These are phyloP conservation scores for Meteorus colon DNA, from an alignment of 2,888 invertebrate genomes.

Conservation along the genomic window DNA sequence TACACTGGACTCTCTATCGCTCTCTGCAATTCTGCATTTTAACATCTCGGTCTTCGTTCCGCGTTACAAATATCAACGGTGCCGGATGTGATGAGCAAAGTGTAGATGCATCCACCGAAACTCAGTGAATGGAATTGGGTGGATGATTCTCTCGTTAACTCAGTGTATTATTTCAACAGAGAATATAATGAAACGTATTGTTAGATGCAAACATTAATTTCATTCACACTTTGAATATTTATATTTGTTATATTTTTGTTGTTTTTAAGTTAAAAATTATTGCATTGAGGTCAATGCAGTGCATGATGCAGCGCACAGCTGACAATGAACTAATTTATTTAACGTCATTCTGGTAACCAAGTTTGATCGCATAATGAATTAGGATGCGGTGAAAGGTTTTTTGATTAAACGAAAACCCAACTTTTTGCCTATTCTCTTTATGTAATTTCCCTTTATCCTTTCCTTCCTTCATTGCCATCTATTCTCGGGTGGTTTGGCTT, in stretches of 20 bases:
- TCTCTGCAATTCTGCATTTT: not conserved
- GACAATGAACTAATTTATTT: not conserved
- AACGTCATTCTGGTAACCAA: not conserved
- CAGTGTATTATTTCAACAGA: not conserved
- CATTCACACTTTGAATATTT: conserved; percentile 5
- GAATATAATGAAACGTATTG: conserved; percentile 24
- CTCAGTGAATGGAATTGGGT: not conserved
- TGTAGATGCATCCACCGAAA: conserved; percentile 30
- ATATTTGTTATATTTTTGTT: conserved; percentile 4
- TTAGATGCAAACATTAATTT: conserved; percentile 14
- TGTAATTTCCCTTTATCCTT: not conserved
- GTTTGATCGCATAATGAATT: conserved; percentile 15
- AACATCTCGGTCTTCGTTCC: conserved; percentile 18
- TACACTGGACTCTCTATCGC: conserved; percentile 27
- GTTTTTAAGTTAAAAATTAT: not conserved
- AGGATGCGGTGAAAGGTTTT: not conserved
- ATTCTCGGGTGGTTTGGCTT: not conserved
- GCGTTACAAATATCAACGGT: conserved; percentile 10
- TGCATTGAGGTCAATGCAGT: not conserved
- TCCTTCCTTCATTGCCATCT: not conserved
- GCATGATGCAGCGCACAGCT: not conserved
- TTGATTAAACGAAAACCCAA: conserved; percentile 14
- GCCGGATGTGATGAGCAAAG: conserved; percentile 31
- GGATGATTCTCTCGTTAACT: not conserved
- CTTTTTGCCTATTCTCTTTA: not conserved